A percentile compares a stretch with the other conserved stretches of the same genome.
These are phyloP conservation scores for Dendrocopos noguchii DNA, from an alignment of 2,113 vertebrate species.

Conservation along the genomic window DNA sequence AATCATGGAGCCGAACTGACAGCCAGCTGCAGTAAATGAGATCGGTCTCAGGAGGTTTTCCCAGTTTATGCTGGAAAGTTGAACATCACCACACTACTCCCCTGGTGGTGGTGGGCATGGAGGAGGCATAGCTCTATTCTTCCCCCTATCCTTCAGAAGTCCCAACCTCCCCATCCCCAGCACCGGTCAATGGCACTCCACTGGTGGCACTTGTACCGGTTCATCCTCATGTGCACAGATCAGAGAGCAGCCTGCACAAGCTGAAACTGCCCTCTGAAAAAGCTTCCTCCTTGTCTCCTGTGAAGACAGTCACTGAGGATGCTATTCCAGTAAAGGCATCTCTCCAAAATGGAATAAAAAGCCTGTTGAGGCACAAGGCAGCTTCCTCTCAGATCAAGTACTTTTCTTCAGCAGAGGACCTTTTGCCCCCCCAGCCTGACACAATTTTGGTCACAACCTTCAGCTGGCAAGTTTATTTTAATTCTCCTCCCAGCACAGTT, in stretches of 20 bases:
- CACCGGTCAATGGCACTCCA: not conserved
- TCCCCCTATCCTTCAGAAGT: not conserved
- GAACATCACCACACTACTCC: not conserved
- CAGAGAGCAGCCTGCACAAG: not conserved
- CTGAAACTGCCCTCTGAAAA: not conserved
- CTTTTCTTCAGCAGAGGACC: not conserved
- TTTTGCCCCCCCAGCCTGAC: not conserved
- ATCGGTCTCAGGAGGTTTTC: not conserved
- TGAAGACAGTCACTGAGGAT: not conserved
- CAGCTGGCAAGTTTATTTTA: not conserved
- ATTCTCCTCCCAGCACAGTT: not conserved
- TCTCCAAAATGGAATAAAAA: not conserved
- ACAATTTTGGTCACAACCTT: not conserved
- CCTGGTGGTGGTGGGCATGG: rapidly evolving
- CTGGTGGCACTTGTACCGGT: rapidly evolving
- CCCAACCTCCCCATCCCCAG: rapidly evolving
- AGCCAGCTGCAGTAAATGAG: not conserved
- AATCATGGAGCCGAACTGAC: not conserved
- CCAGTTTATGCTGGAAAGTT: not conserved
- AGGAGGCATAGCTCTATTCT: not conserved
- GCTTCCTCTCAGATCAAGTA: not conserved
- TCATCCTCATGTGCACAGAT: rapidly evolving
- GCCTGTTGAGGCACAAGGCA: not conserved
- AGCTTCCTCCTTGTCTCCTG: not conserved
- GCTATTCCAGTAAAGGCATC: not conserved